These are phyloP conservation scores for Oligia strigilis DNA, from an alignment of 2,888 invertebrate species.

Conservation along the genomic window DNA sequence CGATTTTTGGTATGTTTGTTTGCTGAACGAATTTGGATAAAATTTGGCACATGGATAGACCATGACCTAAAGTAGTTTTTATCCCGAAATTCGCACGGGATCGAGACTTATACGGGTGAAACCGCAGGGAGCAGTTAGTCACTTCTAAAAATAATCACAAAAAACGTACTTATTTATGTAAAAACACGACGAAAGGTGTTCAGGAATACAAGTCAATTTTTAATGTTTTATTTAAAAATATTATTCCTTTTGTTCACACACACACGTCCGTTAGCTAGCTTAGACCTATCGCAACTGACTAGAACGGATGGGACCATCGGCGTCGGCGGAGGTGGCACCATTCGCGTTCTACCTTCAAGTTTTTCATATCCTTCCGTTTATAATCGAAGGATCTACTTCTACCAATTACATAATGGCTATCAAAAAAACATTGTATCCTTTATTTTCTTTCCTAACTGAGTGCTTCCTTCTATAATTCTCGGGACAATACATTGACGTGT, in stretches of 20 bases:
- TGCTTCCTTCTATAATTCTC: slow-evolving; percentile 29
- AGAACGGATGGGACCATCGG: slow-evolving; percentile 30
- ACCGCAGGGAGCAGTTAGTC: too few species aligned
- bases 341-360: slow-evolving; percentile 37
- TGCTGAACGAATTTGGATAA: too few species aligned
- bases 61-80: too few species aligned
- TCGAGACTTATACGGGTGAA: too few species aligned
- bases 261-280: slow-evolving; percentile 42
- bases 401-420: slow-evolving; percentile 42
- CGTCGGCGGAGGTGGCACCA: slow-evolving; percentile 45
- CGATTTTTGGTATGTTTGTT: too few species aligned
- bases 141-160: neutral
- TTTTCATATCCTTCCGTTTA: slow-evolving; percentile 61
- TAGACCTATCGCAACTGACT: slow-evolving; percentile 50
- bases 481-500: neutral
- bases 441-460: slow-evolving; percentile 31
- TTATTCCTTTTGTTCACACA: slow-evolving; percentile 50
- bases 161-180: slow-evolving; percentile 34
- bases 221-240: slow-evolving; percentile 53
- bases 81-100: too few species aligned
- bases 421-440: slow-evolving; percentile 46
- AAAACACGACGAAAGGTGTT: slow-evolving; percentile 25
- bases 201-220: slow-evolving; percentile 52
- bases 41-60: too few species aligned
- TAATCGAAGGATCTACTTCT: slow-evolving; percentile 51